Base-by-base conservation (phyloP, 2,797 vertebrate genomes). In the Falco biarmicus region DNA sequence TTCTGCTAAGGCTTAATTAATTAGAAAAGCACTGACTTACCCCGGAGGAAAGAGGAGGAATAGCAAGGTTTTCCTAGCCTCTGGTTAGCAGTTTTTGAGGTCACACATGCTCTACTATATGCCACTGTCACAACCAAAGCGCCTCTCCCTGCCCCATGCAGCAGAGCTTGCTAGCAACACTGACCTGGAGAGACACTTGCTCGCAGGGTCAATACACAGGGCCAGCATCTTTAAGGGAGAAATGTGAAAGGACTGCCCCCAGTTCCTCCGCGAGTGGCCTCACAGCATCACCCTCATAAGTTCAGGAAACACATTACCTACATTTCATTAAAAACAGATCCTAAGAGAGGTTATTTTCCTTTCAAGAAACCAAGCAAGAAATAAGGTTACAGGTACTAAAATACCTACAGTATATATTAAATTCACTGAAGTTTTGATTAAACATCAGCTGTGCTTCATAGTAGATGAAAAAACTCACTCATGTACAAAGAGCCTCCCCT, bases 291-390 rank as follows among this genome's bases (percentile, higher is more conserved):
- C 61, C 47, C 45, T 65, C 13, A 2, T 43, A 75, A 91, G 53
- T 57, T 91, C 65, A 73, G 77, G 65, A 93, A 91, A 61, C 41
- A 71, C 61, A 90, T 90, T 88, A 91, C 57, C 59, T 66, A 66
- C 66, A 57, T 94, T 87, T 93, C 92, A 94, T 92, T 96, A 87
- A 90, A 94, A 96, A 65, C 51, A 95, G 94, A 89, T 90, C 81
- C 86, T 80, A 45, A 39, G 84, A 96, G 80, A 94, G 6, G 47
- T 74, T 94, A 88, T 95, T 96, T 95, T 92, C 63, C 74, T 90
- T 95, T 94, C 88, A 95, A 84, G 86, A 94, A 95, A 93, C 39
- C 51, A 89, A 95, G 86, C 63, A 96, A 94, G 86, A 89, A 96
- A 93, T 96, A 88, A 96, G 86, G 64, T 90, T 96, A 90, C 71